phyloP scores from a whole-genome alignment of 1,140 invertebrate genomes.

The Tetramorium alpestre region DNA sequence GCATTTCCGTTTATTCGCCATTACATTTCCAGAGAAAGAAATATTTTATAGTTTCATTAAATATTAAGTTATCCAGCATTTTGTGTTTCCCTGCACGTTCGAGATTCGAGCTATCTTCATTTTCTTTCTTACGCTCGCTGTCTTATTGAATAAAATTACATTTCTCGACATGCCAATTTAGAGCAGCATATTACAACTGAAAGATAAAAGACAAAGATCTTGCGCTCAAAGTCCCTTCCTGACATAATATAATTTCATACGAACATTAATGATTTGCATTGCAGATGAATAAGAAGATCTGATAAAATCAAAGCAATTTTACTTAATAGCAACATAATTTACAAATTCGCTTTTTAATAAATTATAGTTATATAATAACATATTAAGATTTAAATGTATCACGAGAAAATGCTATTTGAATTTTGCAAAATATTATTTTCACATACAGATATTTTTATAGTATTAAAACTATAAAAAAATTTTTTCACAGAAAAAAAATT shows the following conservation, averaged over 20 bases:
- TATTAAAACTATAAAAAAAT: not conserved
- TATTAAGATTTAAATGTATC: not conserved
- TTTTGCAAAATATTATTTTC: not conserved
- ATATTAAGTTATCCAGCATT: slow-evolving; percentile 47
- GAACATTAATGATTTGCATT: slow-evolving; percentile 25
- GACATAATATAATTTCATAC: slow-evolving; percentile 14
- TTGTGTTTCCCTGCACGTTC: slow-evolving; percentile 14
- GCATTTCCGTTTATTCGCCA: not conserved
- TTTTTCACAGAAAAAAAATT: not conserved
- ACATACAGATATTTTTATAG: not conserved
- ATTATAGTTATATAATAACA: not conserved
- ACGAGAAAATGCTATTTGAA: not conserved
- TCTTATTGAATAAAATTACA: slow-evolving; percentile 49
- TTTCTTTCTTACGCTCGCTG: slow-evolving; percentile 25
- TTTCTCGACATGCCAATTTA: slow-evolving; percentile 30
- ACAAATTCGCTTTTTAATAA: no score
- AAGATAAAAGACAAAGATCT: slow-evolving; percentile 17
- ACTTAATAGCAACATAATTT: not conserved
- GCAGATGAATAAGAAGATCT: not conserved
- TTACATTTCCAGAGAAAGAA: slow-evolving; percentile 5
- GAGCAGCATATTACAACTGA: slow-evolving; percentile 1
- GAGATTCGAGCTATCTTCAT: slow-evolving; percentile 23
- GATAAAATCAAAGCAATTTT: not conserved
- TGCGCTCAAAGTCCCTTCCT: not conserved
- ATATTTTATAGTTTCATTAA: slow-evolving; percentile 15